phyloP scores from a whole-genome alignment of 2,888 invertebrate genomes.

The Pollenia angustigena region DNA sequence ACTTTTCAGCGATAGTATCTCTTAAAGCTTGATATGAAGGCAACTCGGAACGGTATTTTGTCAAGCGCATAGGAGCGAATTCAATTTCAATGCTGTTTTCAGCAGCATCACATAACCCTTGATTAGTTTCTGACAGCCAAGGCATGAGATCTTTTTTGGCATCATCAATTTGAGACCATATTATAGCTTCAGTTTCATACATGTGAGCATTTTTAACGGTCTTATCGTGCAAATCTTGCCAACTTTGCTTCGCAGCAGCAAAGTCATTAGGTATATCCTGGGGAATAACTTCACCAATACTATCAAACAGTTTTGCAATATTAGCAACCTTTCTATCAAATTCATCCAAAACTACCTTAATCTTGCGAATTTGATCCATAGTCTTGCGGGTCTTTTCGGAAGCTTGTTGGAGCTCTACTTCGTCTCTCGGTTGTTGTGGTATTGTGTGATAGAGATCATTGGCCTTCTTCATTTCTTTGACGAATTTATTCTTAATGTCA shows the following conservation, averaged over 20 bases:
- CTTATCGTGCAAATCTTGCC: conserved; percentile 89
- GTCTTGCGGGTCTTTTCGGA: conserved; percentile 91
- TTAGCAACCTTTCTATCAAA: conserved; percentile 89
- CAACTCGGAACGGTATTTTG: conserved; percentile 94
- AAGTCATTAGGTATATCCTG: conserved; percentile 83
- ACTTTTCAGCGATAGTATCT: conserved; percentile 91
- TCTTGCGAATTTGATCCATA: conserved; percentile 90
- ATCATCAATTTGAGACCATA: conserved; percentile 96
- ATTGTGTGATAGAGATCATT: conserved; percentile 87
- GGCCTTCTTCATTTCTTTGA: conserved; percentile 89
- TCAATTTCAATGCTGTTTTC: conserved; percentile 92
- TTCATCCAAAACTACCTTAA: conserved; percentile 90
- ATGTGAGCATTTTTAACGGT: conserved; percentile 90
- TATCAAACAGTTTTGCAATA: conserved; percentile 84
- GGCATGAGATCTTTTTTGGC: conserved; percentile 92
- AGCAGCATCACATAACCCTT: conserved; percentile 90
- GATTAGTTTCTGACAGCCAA: conserved; percentile 94
- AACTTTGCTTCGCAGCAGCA: conserved; percentile 87
- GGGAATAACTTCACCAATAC: conserved; percentile 86
- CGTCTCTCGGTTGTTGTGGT: conserved; percentile 89
- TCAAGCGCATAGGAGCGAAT: conserved; percentile 90
- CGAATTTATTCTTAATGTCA: conserved; percentile 89
- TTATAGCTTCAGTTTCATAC: conserved; percentile 94
- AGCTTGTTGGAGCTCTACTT: conserved; percentile 88
- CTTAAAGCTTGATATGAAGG: conserved; percentile 91